Percentiles rank a stretch among this genome's conserved stretches.
Conservation (phyloP, 2,113 vertebrate species). For the Eonycteris spelaea region DNA sequence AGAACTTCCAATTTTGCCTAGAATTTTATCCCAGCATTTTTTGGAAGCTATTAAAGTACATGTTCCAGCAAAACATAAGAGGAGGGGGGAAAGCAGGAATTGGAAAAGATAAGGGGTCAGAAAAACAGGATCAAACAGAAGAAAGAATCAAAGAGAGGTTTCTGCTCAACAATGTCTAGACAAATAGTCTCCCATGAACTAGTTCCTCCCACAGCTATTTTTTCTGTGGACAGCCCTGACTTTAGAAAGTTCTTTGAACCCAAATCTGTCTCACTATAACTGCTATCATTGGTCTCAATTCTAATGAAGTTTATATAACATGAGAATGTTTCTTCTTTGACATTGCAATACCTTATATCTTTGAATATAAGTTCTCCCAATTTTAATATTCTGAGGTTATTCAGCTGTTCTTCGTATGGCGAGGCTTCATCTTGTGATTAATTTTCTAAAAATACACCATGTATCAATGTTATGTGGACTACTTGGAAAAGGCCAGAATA, state of each 20-base stretch:
- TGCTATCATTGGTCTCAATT: neutral
- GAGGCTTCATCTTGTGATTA: neutral
- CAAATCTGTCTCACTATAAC: neutral
- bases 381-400: neutral
- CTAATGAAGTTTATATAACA: neutral
- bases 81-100: neutral
- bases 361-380: neutral
- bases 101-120: neutral
- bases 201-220: neutral
- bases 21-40: neutral
- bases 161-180: too few species aligned
- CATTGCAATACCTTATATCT: neutral
- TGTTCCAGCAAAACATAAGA: neutral
- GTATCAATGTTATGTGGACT: neutral
- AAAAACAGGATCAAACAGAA: neutral
- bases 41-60: neutral
- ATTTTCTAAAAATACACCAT: neutral
- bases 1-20: neutral
- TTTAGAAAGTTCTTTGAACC: neutral
- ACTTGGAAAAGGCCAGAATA: neutral
- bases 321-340: neutral
- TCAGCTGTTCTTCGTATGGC: neutral
- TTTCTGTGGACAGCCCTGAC: neutral
- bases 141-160: neutral
- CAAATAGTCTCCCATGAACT: neutral